phyloP scores from a whole-genome alignment of 2,113 vertebrate species.

The Alaudala cheleensis region DNA sequence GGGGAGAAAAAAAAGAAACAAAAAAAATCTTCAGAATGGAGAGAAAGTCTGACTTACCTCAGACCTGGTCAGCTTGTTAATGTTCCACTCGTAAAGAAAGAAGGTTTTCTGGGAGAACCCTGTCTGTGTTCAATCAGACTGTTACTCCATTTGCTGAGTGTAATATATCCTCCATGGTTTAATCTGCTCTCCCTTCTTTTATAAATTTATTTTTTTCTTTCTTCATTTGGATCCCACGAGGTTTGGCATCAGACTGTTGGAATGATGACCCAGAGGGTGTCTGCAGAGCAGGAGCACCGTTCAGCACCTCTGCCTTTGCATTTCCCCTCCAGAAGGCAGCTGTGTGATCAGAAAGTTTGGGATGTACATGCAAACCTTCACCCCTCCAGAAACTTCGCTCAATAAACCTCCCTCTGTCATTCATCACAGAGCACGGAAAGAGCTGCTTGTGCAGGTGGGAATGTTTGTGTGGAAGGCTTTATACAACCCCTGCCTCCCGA shows the following conservation, averaged over 20 bases:
- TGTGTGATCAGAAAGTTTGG: background rate
- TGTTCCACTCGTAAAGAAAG: background rate
- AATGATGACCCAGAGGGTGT: background rate
- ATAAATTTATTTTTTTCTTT: background rate
- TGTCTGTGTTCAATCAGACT: background rate
- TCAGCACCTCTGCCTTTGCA: background rate
- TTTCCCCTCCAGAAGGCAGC: background rate
- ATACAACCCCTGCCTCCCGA: background rate
- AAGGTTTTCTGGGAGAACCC: background rate
- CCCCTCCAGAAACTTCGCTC: background rate
- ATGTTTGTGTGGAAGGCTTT: background rate
- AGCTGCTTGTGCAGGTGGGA: background rate
- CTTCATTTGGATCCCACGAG: background rate
- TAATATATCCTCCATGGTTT: rapidly evolving
- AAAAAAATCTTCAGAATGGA: background rate
- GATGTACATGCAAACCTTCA: background rate
- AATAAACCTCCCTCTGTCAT: background rate
- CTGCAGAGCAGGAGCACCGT: background rate
- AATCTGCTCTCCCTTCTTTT: background rate
- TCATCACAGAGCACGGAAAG: background rate
- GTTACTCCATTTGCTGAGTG: background rate
- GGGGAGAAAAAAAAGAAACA: background rate
- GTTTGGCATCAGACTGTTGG: background rate
- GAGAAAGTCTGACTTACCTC: background rate
- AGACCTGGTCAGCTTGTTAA: background rate